These are phyloP conservation scores for Geophilus truncorum DNA, from an alignment of 2,888 invertebrate genomes.

Conservation along the genomic window DNA sequence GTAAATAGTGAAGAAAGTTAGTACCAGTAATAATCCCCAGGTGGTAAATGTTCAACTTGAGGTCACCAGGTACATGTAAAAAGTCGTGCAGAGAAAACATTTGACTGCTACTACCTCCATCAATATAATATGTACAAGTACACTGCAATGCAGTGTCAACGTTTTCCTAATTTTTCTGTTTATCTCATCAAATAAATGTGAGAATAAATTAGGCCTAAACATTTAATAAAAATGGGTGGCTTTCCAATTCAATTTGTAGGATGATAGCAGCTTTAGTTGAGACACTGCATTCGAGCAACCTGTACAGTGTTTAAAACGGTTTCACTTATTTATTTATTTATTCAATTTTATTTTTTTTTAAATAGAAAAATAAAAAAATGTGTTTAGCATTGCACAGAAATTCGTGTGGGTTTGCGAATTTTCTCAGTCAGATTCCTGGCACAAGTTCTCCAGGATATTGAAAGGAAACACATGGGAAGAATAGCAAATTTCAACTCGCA, in stretches of 20 bases:
- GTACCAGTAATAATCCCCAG: not conserved
- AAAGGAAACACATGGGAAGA: slow-evolving; percentile 8
- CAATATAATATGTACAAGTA: slow-evolving; percentile 2
- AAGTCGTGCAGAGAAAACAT: not conserved
- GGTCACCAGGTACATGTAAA: not conserved
- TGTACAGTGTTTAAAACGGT: too few relatives aligned
- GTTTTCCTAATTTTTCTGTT: not conserved
- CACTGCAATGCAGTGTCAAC: slow-evolving; percentile 6
- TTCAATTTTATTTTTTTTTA: too few relatives aligned
- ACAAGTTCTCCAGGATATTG: not conserved
- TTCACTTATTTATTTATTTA: too few relatives aligned
- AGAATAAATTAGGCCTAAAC: too few relatives aligned
- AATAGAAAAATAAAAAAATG: too few relatives aligned
- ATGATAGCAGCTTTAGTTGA: too few relatives aligned
- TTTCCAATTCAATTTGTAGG: too few relatives aligned
- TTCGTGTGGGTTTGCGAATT: not conserved
- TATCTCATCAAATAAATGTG: too few relatives aligned
- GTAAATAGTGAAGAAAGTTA: not conserved
- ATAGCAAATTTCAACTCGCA: not conserved
- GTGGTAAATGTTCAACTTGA: not conserved
- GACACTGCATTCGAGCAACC: too few relatives aligned
- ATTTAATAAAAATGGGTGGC: too few relatives aligned
- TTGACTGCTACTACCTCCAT: not conserved
- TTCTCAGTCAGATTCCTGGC: not conserved
- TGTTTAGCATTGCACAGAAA: not conserved